A percentile compares a stretch with the other conserved stretches of the same genome.
phyloP scores from a whole-genome alignment of 1,140 invertebrate species.

The Melipona quadrifasciata region DNA sequence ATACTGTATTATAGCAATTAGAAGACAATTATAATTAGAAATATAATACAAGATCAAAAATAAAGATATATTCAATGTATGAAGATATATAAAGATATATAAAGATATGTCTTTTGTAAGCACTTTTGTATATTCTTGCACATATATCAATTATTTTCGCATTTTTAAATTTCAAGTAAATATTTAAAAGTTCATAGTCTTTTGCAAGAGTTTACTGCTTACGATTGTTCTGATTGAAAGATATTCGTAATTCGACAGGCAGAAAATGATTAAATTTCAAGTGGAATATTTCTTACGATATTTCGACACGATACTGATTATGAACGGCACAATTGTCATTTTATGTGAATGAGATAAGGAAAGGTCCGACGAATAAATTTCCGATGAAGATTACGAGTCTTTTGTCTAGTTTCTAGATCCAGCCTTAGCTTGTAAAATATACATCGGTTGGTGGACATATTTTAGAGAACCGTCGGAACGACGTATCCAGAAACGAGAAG shows the following conservation, averaged over 20 bases:
- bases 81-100: too few species aligned
- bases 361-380: constrained; percentile 13
- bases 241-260: not conserved
- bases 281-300: not conserved
- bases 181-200: not conserved
- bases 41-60: too few species aligned
- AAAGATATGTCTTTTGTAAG: too few species aligned
- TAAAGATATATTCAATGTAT: too few species aligned
- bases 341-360: not conserved
- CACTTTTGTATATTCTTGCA: not conserved
- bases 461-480: constrained; percentile 49
- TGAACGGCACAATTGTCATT: not conserved
- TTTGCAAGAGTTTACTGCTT: not conserved
- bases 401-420: constrained; percentile 43
- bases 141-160: not conserved
- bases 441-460: constrained; percentile 45
- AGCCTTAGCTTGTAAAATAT: constrained; percentile 53
- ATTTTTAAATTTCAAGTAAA: not conserved
- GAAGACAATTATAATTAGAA: too few species aligned
- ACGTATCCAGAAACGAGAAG: constrained; percentile 28
- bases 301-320: constrained; percentile 3
- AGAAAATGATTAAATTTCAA: not conserved
- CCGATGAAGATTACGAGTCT: constrained; percentile 19
- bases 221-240: not conserved
- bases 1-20: not conserved